phyloP scores from a whole-genome alignment of 2,113 vertebrate species.

The Siniperca chuatsi region DNA sequence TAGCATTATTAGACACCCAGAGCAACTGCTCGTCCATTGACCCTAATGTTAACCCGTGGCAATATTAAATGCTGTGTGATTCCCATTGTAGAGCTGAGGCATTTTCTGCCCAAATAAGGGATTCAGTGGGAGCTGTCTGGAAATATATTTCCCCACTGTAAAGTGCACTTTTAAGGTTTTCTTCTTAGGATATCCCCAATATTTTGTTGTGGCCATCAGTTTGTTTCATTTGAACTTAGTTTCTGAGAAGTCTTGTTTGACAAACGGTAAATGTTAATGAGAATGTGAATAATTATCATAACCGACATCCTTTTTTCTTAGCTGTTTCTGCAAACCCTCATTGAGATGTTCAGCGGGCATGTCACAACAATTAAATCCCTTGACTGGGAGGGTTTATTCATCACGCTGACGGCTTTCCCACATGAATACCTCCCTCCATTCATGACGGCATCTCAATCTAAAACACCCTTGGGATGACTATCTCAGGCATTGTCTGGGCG shows the following conservation, averaged over 20 bases:
- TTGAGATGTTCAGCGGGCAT: conserved; percentile 8
- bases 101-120: background rate
- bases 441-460: conserved; percentile 13
- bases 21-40: background rate
- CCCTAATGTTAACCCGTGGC: background rate
- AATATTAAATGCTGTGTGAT: background rate
- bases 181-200: no score
- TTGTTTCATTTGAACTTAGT: background rate
- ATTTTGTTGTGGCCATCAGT: background rate
- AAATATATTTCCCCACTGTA: background rate
- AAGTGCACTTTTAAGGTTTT: background rate
- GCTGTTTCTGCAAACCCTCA: background rate
- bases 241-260: background rate
- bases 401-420: background rate
- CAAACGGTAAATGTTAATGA: background rate
- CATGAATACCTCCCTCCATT: conserved; percentile 13
- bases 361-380: conserved; percentile 15
- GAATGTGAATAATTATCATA: conserved; percentile 9
- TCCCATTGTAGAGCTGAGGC: background rate
- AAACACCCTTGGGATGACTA: conserved; percentile 31
- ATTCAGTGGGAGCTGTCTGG: background rate
- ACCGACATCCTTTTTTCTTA: background rate
- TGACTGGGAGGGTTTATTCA: conserved; percentile 26
- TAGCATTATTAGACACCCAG: no score
- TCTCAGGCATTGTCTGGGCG: background rate